Conservation (phyloP, 2,113 vertebrate genomes). For the Dendrocopos noguchii region DNA sequence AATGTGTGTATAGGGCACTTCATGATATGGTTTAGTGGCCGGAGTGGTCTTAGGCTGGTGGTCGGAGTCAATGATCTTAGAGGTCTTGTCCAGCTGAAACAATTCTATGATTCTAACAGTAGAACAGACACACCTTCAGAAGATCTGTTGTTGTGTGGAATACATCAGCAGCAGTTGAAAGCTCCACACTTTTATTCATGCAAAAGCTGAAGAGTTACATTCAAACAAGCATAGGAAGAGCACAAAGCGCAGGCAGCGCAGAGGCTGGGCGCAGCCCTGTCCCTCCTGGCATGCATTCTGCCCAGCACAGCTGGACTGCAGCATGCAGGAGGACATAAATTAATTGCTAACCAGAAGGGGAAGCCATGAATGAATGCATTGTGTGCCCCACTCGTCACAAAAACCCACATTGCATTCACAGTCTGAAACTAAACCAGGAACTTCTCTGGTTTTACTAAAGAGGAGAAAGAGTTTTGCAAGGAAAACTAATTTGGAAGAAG, state of each 20-base stretch:
- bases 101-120: background rate
- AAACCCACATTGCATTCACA: background rate
- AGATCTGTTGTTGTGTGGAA: background rate
- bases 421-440: background rate
- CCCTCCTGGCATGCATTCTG: background rate
- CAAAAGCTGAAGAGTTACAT: background rate
- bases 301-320: background rate
- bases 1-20: too few species aligned
- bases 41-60: too few species aligned
- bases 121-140: background rate
- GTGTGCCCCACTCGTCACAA: background rate
- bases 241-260: background rate
- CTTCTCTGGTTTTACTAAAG: background rate
- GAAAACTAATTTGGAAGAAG: too few species aligned
- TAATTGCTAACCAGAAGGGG: background rate
- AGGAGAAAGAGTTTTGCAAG: background rate
- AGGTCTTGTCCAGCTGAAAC: too few species aligned
- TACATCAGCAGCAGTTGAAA: background rate
- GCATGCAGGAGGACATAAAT: background rate
- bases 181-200: background rate
- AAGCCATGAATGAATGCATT: rapidly evolving
- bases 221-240: background rate
- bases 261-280: background rate
- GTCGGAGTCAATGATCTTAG: too few species aligned
- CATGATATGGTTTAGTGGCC: too few species aligned